Percentiles rank a stretch among this genome's conserved stretches.
These are phyloP conservation scores for Actinemys pallida DNA, from an alignment of 2,113 vertebrate genomes.

Conservation along the genomic window DNA sequence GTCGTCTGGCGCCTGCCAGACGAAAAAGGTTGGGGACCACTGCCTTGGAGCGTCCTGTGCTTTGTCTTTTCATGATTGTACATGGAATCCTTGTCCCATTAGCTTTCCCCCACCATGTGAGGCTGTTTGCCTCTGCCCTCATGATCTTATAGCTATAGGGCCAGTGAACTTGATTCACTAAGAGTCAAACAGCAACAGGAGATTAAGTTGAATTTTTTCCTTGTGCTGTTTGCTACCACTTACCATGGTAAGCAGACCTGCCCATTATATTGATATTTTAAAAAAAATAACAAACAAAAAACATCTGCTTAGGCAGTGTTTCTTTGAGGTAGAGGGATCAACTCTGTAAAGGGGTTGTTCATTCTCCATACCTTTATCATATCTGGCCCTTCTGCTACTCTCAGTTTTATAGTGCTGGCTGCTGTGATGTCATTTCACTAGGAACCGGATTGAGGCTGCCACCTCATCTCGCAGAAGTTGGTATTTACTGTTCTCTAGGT, in stretches of 20 bases:
- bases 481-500: not conserved
- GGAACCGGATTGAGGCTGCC: not conserved
- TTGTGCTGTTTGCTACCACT: not conserved
- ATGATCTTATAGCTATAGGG: not conserved
- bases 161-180: not conserved
- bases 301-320: not conserved
- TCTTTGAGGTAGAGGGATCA: not conserved
- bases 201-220: not conserved
- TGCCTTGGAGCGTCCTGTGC: not conserved
- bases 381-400: not conserved
- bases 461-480: not conserved
- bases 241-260: not conserved
- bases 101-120: not conserved
- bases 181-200: not conserved
- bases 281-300: not conserved
- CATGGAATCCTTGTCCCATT: not conserved
- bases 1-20: no score
- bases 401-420: accelerated
- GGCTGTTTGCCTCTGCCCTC: not conserved
- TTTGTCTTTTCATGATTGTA: not conserved
- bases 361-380: not conserved
- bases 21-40: no score
- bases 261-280: not conserved
- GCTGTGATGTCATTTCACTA: not conserved
- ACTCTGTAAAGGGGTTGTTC: not conserved